These are phyloP conservation scores for Philypnodon macrostomus DNA, from an alignment of 2,797 vertebrate genomes.

Conservation along the genomic window DNA sequence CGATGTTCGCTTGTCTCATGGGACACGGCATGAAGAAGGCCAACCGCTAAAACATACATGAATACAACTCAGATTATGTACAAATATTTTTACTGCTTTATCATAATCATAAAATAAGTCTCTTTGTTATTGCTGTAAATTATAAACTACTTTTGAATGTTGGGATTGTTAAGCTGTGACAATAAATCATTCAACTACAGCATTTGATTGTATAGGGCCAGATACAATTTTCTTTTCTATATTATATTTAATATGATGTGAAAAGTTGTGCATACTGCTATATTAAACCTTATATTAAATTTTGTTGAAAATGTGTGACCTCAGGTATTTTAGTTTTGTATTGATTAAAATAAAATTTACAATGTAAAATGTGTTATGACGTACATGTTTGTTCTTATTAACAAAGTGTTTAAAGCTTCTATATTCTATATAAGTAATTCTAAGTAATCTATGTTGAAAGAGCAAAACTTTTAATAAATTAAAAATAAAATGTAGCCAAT, in stretches of 20 bases:
- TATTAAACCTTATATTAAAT: slow-evolving; percentile 37
- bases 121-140: slow-evolving; percentile 3
- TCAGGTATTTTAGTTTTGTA: slow-evolving; percentile 5
- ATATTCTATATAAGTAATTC: too few relatives aligned
- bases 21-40: slow-evolving; percentile 86
- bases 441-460: too few relatives aligned
- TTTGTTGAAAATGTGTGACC: slow-evolving; percentile 9
- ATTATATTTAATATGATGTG: slow-evolving; percentile 19
- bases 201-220: slow-evolving; percentile 33
- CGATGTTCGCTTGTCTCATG: slow-evolving; percentile 95
- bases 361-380: neutral
- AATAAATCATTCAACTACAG: neutral
- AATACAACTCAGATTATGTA: slow-evolving; percentile 5
- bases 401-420: neutral
- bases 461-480: too few relatives aligned
- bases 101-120: slow-evolving; percentile 2
- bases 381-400: neutral
- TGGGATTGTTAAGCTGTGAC: neutral
- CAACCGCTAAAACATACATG: slow-evolving; percentile 46
- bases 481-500: too few relatives aligned
- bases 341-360: neutral
- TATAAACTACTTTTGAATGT: slow-evolving; percentile 9
- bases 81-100: neutral
- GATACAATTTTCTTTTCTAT: slow-evolving; percentile 9
- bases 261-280: slow-evolving; percentile 45